Conservation (phyloP, 2,113 vertebrate genomes). For the Crypturellus undulatus region DNA sequence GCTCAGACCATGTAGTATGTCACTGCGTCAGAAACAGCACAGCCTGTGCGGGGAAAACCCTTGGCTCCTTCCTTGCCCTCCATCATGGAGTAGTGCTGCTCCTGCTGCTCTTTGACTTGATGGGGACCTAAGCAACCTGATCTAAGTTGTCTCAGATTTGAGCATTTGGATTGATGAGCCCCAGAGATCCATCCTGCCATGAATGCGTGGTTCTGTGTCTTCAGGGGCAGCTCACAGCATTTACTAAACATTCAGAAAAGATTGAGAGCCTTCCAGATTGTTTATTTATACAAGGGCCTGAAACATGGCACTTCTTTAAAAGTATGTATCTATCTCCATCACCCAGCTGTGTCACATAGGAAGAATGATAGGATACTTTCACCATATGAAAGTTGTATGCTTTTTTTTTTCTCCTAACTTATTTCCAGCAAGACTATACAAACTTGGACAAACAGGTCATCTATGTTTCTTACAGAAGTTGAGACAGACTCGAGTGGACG, state of each 20-base stretch:
- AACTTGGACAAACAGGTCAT: background rate
- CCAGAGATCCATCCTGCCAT: background rate
- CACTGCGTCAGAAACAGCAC: background rate
- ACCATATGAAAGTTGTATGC: background rate
- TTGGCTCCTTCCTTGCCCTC: background rate
- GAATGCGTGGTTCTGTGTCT: fast-evolving
- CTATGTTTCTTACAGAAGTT: background rate
- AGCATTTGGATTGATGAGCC: background rate
- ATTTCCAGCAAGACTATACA: background rate
- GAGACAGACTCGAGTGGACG: background rate
- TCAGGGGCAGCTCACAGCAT: background rate
- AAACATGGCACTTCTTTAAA: background rate
- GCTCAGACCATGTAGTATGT: background rate
- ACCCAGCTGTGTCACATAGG: background rate
- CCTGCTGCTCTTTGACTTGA: background rate
- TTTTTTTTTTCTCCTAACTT: fast-evolving
- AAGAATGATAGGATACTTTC: background rate
- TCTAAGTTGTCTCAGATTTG: background rate
- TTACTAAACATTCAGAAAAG: background rate
- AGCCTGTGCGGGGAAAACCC: background rate
- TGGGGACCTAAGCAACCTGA: background rate
- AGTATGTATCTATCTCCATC: background rate
- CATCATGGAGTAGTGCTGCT: background rate
- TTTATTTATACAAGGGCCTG: background rate
- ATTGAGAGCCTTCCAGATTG: background rate